Evolutionary conservation across 2,113 vertebrate genomes (phyloP).

Genomic region (Lethenteron reissneri): DNA sequence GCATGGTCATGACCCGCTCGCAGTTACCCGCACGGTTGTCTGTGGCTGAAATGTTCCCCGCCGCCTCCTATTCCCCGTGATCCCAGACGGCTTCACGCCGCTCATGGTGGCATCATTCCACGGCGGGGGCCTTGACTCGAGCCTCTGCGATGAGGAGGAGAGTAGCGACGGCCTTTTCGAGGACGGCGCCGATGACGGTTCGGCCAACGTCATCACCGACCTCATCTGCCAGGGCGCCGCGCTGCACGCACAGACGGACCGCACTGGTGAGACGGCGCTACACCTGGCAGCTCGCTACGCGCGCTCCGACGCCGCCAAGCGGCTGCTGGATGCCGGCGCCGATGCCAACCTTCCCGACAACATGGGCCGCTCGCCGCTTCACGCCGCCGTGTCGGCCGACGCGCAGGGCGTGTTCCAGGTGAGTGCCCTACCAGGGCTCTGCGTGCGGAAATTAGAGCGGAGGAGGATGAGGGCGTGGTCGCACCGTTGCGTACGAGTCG

Average conservation of each 20-base stretch:
- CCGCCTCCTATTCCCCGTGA: background rate
- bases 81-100: conserved; percentile 71
- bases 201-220: conserved; percentile 67
- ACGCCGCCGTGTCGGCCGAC: conserved; percentile 69
- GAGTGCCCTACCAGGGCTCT: background rate
- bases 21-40: too few relatives aligned
- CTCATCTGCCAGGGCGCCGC: conserved; percentile 93
- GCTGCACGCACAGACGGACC: conserved; percentile 91
- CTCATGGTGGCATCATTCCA: conserved; percentile 97
- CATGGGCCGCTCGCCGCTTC: conserved; percentile 79
- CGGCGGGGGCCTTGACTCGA: conserved; percentile 72
- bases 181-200: conserved; percentile 61
- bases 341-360: conserved; percentile 93
- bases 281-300: conserved; percentile 88
- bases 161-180: conserved; percentile 33
- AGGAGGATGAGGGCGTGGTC: too few relatives aligned
- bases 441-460: too few relatives aligned
- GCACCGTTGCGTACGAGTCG: too few relatives aligned
- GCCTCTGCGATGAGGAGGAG: conserved; percentile 13
- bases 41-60: background rate
- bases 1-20: too few relatives aligned
- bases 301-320: conserved; percentile 77
- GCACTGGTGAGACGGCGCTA: conserved; percentile 72
- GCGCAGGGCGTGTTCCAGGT: conserved; percentile 97
- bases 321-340: conserved; percentile 76